A percentile compares a stretch with the other conserved stretches of the same genome.
Conservation (phyloP, 35 echinoderm and acorn worm genomes). For the Anneissia japonica region DNA sequence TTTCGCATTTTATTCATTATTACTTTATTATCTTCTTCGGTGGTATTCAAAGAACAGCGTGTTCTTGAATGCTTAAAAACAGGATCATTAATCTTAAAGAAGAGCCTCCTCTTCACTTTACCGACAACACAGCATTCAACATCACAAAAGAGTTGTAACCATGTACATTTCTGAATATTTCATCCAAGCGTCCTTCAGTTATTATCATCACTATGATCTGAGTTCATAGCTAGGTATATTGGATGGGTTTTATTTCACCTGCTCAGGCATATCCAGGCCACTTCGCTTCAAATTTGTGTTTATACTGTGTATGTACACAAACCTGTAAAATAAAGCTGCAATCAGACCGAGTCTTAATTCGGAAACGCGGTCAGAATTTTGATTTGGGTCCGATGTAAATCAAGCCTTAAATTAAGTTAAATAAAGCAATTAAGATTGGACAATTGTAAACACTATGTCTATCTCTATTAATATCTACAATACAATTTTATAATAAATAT, state of each 20-base stretch:
- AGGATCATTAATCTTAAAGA: neutral
- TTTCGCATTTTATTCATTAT: no score
- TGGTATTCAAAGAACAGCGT: neutral
- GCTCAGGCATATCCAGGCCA: neutral
- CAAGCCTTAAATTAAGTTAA: no score
- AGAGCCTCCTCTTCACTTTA: neutral
- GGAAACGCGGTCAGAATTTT: no score
- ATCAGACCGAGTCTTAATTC: no score
- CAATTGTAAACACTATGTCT: no score
- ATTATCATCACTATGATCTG: neutral
- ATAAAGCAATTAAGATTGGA: no score
- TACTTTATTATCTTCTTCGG: no score
- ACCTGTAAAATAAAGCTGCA: no score
- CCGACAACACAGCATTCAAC: neutral
- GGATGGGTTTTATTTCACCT: neutral
- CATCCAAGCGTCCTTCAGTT: neutral
- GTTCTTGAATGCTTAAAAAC: neutral
- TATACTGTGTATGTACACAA: no score
- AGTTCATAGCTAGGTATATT: neutral
- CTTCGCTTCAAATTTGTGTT: neutral
- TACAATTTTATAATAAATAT: no score
- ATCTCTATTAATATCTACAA: no score
- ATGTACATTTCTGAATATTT: neutral
- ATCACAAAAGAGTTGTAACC: neutral
- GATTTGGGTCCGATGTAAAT: no score